Base-by-base conservation (phyloP, 2,113 vertebrate species). In the Thamnaconus septentrionalis region DNA sequence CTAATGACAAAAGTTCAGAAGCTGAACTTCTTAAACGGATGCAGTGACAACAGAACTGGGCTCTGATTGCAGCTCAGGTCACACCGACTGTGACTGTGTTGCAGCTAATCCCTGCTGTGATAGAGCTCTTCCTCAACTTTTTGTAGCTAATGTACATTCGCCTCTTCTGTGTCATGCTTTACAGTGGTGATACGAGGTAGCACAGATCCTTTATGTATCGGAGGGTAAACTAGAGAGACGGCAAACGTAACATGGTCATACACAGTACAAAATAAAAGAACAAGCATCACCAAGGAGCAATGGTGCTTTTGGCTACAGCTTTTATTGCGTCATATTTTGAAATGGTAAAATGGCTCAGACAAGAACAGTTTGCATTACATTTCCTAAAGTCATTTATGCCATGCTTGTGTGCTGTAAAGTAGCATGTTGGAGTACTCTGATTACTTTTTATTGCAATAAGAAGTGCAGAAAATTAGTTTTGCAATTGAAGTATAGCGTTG, bases 231-330 rank as follows among this genome's bases (percentile, higher is more conserved):
- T 64, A 61, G 64, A 66, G 0, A 79, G 80, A 70, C 56, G 55
- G 70, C 10, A 40, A 77, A 6, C 76, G 63, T 12, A 64, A 75
- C 43, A 57, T 43, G 43, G 71, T 61, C 11, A 73, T 51, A 70
- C 59, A 82, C 53, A 78, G 68, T 70, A 80, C 66, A 61, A 52
- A 43, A 66, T 78, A 56, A 83, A 8, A 66, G 42, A 69, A 71
- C 39, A 69, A 79, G 56, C 69, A 46, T 79, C 53, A 61, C 51
- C 71, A 31, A 63, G 52, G 41, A 48, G 64, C 49, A 4, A 66
- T 79, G 80, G 80, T 87, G 85, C 87, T 82, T 82, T 81, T 75
- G 80, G 75, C 73, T 76, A 59, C 39, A 82, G 71, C 61, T 76
- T 81, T 85, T 86, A 86, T 81, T 85, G 79, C 75, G 70, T 52